Percentiles rank a stretch among this genome's conserved stretches.
These are phyloP conservation scores for Pseudomyrmex cubaensis DNA, from an alignment of 1,140 invertebrate species.

Conservation along the genomic window DNA sequence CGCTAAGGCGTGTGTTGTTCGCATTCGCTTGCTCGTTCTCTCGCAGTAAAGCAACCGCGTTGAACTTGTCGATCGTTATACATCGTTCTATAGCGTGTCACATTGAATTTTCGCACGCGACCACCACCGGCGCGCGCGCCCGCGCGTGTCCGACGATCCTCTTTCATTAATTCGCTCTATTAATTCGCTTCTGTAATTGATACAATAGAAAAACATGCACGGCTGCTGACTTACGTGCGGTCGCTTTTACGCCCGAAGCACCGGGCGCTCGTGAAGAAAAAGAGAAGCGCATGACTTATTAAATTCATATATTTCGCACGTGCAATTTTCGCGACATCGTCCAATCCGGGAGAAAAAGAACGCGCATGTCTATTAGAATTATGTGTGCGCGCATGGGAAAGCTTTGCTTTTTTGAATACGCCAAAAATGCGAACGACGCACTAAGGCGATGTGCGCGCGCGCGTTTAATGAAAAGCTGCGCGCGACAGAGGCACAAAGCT, in stretches of 20 bases:
- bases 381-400: not conserved
- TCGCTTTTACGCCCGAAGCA: not conserved
- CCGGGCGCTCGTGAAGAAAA: not conserved
- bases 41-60: not conserved
- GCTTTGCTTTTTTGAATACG: not conserved
- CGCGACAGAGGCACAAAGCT: conserved; percentile 54
- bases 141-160: conserved; percentile 2
- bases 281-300: conserved; percentile 1
- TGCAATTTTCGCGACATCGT: not conserved
- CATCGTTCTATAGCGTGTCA: conserved; percentile 7
- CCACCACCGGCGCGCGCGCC: not conserved
- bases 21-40: conserved; percentile 6
- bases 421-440: conserved; percentile 25
- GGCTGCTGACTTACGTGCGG: not conserved
- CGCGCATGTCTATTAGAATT: not conserved
- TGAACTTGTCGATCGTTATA: conserved; percentile 32
- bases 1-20: conserved; percentile 27
- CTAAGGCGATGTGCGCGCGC: conserved; percentile 29
- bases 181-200: conserved; percentile 21
- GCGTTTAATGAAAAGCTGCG: conserved; percentile 57
- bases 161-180: not conserved
- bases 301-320: conserved; percentile 37
- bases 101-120: conserved; percentile 34
- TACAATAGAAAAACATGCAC: conserved; percentile 24
- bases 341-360: not conserved